Evolutionary conservation across 2,113 vertebrate genomes (phyloP), one percentile per base, ranked within the genome.

Genomic region (Proterorhinus semilunaris): DNA sequence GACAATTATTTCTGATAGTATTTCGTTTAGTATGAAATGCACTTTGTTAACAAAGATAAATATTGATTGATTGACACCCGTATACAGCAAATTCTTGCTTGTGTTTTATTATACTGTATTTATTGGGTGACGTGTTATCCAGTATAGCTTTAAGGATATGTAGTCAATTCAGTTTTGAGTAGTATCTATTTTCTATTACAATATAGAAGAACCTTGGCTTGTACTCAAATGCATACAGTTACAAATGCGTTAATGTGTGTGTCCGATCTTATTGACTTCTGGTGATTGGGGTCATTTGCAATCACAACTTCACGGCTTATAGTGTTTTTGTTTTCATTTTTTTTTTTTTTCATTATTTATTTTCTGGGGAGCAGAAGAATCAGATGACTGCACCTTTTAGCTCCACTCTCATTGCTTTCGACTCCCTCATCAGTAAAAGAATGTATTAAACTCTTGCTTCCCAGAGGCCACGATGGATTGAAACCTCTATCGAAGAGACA

Each of bases 361-460:
- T 72, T 62, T n/a, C 7, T 10, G 47, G 15, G 10, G 61, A 44
- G 59, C n/a, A 13, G 16, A 15, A 36, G 59, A 21, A 21, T 21
- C 21, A 21, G 46, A 55, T 27, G 66, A 68, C 65, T 82, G 74
- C 47, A 67, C 54, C 67, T 71, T 69, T 72, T 63, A 53, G 8
- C 62, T 49, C 16, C 12, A 36, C 44, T 36, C 50, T 75, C 63
- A 13, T 52, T 50, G 51, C 45, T 73, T 54, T 80, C 76, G 74
- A 45, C 61, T 12, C 36, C 50, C 69, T 77, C 78, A 81, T 85
- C 59, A 74, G 63, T 61, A 36, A 66, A 65, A 36, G 27, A 50
- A 75, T 88, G 75, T 65, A 68, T 71, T 58, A n/a, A 68, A 76
- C 75, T 17, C 3, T 6, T 36, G 57, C 12, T 7, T 27, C 74